Conservation (phyloP, 1,140 invertebrate genomes). For the Bombyx mori region ASM3026992v2 NC_085116.1:3092501-3093000, state of each 20-base stretch:
- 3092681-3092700: conserved; percentile 37
- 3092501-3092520: conserved; percentile 25
- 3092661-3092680: conserved; percentile 2
- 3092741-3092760: conserved; percentile 46
- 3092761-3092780: conserved; percentile 47
- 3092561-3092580: not conserved
- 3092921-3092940: conserved; percentile 16
- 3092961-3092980: not conserved
- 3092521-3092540: conserved; percentile 15
- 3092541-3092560: conserved; percentile 16
- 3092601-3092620: too few species aligned
- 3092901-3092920: conserved; percentile 4
- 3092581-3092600: too few species aligned
- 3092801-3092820: conserved; percentile 51
- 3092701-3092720: conserved; percentile 42
- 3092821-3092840: conserved; percentile 45
- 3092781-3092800: conserved; percentile 68
- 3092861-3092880: conserved; percentile 24
- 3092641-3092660: too few species aligned
- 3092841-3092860: conserved; percentile 22
- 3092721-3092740: conserved; percentile 50
- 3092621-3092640: too few species aligned
- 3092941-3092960: conserved; percentile 1
- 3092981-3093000: conserved; percentile 15
- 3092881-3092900: conserved; percentile 15